phyloP scores from a whole-genome alignment of 2,888 invertebrate species.

The Dynastes maya region DNA sequence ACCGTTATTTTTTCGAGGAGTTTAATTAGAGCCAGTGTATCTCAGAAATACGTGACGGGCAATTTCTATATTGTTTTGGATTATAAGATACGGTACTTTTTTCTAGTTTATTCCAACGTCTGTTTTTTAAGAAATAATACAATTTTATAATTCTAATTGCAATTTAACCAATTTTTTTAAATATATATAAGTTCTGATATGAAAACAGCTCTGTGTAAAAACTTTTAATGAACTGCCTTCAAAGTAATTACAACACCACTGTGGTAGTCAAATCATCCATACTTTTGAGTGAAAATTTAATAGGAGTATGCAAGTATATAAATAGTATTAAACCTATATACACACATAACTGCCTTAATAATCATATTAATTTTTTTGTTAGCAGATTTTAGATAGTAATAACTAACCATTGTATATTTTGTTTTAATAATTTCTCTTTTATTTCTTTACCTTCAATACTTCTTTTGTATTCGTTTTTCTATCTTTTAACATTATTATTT shows the following conservation, averaged over 20 bases:
- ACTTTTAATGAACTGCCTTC: too few relatives aligned
- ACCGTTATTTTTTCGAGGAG: background rate
- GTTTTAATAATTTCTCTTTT: constrained; percentile 34
- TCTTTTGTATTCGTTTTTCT: constrained; percentile 20
- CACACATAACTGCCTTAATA: constrained; percentile 35
- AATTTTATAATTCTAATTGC: too few relatives aligned
- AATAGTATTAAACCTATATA: constrained; percentile 19
- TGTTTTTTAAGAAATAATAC: background rate
- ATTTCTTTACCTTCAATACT: background rate
- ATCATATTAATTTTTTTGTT: constrained; percentile 44
- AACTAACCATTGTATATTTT: constrained; percentile 40
- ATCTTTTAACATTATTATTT: constrained; percentile 12
- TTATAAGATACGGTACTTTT: too few relatives aligned
- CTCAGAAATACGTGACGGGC: too few relatives aligned
- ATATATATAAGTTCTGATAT: too few relatives aligned
- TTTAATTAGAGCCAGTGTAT: background rate
- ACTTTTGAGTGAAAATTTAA: background rate
- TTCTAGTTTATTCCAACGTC: background rate
- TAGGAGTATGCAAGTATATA: background rate
- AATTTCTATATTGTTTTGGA: too few relatives aligned
- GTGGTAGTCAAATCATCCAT: background rate
- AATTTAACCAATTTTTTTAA: too few relatives aligned
- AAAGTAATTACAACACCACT: too few relatives aligned
- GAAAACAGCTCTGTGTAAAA: too few relatives aligned
- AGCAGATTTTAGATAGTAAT: constrained; percentile 29